Evolutionary conservation across 2,888 invertebrate genomes (phyloP).

Genomic region (Hemicrepidius hirtus): DNA sequence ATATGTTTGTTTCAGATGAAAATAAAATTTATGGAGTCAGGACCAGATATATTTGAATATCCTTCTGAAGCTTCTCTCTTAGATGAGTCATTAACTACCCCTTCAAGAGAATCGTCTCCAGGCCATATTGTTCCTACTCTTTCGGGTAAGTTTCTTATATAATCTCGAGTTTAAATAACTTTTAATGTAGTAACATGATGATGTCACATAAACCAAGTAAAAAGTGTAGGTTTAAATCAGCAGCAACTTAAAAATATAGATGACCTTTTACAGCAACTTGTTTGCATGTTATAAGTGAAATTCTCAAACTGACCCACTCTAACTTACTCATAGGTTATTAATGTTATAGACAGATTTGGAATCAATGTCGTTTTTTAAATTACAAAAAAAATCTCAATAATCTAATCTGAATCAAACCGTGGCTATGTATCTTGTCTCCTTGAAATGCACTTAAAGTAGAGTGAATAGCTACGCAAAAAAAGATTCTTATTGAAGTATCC

Average conservation of each 20-base stretch:
- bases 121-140: constrained; percentile 49
- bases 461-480: too few species aligned
- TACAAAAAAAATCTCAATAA: neutral
- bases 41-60: constrained; percentile 93
- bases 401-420: too few species aligned
- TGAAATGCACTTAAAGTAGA: too few species aligned
- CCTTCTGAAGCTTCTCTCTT: constrained; percentile 91
- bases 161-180: neutral
- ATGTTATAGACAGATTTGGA: constrained; percentile 2
- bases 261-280: constrained; percentile 32
- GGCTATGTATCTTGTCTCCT: too few species aligned
- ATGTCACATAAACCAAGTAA: constrained; percentile 15
- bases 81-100: constrained; percentile 73
- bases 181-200: constrained; percentile 2
- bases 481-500: too few species aligned
- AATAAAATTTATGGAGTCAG: constrained; percentile 92
- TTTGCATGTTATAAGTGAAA: constrained; percentile 30
- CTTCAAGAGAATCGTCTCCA: constrained; percentile 39
- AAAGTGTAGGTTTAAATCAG: constrained; percentile 24
- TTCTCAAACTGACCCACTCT: constrained; percentile 23
- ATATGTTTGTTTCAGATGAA: constrained; percentile 79
- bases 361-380: neutral
- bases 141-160: constrained; percentile 40
- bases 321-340: constrained; percentile 23
- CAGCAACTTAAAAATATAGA: constrained; percentile 14